phyloP scores from a whole-genome alignment of 1,140 invertebrate species.

The Drosophila lini region DNA sequence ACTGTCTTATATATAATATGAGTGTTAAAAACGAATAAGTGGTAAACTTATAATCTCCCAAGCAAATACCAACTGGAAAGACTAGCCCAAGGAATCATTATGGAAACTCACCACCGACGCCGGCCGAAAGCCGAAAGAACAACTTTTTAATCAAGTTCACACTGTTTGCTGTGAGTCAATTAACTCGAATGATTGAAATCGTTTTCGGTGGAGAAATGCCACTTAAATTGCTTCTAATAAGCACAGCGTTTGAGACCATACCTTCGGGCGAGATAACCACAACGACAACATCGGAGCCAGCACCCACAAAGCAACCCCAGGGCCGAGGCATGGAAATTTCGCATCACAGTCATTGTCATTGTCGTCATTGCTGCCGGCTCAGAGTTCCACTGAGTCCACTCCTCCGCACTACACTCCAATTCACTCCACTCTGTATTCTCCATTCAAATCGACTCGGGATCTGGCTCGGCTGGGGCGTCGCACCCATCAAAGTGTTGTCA shows the following conservation, averaged over 20 bases:
- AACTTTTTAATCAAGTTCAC: conserved; percentile 71
- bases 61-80: conserved; percentile 5
- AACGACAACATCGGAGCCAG: conserved; percentile 29
- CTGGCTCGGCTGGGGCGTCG: conserved; percentile 45
- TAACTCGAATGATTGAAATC: conserved; percentile 65
- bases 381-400: conserved; percentile 22
- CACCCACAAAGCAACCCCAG: conserved; percentile 40
- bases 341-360: conserved; percentile 66
- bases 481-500: conserved; percentile 84
- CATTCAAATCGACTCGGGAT: conserved; percentile 33
- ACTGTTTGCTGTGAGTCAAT: conserved; percentile 42
- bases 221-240: conserved; percentile 66
- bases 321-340: conserved; percentile 47
- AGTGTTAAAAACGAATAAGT: background rate
- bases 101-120: background rate
- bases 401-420: conserved; percentile 7
- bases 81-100: background rate
- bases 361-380: conserved; percentile 58
- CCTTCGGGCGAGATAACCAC: conserved; percentile 27
- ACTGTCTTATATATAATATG: background rate
- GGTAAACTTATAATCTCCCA: background rate
- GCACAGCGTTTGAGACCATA: conserved; percentile 25
- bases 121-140: conserved; percentile 10
- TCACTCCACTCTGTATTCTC: conserved; percentile 7
- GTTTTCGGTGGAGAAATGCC: conserved; percentile 41